These are phyloP conservation scores for Clarias magur DNA, from an alignment of 2,113 vertebrate species.

Conservation along the genomic window DNA sequence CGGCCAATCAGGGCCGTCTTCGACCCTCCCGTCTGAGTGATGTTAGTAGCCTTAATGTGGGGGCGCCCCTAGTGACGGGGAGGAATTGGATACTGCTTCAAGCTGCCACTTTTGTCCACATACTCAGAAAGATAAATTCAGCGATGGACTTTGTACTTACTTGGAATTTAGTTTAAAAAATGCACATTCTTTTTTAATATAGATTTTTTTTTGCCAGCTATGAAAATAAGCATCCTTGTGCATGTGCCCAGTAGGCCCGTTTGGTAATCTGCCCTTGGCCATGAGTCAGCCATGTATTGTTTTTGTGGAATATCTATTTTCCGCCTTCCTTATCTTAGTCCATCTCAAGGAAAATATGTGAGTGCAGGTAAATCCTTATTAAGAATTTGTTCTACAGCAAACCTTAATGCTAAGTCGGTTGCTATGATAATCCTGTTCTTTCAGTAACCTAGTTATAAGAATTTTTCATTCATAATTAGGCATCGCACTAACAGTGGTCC, in stretches of 20 bases:
- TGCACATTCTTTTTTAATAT: background rate
- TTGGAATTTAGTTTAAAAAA: background rate
- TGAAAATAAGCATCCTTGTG: background rate
- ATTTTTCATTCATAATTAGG: background rate
- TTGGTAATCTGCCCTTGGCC: background rate
- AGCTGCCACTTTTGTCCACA: background rate
- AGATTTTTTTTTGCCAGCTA: background rate
- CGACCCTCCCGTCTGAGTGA: too few species aligned
- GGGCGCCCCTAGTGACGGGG: too few species aligned
- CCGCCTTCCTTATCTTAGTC: constrained; percentile 15
- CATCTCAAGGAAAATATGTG: constrained; percentile 5
- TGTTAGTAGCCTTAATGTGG: too few species aligned
- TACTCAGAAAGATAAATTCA: background rate
- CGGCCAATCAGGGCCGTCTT: too few species aligned
- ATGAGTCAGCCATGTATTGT: background rate
- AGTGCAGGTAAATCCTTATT: background rate
- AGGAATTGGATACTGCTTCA: background rate
- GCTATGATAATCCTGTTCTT: background rate
- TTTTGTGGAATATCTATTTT: background rate
- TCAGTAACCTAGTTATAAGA: background rate
- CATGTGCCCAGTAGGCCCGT: too few species aligned
- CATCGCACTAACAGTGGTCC: background rate
- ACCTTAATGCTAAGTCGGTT: background rate
- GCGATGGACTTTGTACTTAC: background rate
- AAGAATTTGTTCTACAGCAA: background rate